Percentiles rank a stretch among this genome's conserved stretches.
phyloP scores from a whole-genome alignment of 37 sponge, comb jelly and placozoan genomes.

The Crambe crambe region DNA sequence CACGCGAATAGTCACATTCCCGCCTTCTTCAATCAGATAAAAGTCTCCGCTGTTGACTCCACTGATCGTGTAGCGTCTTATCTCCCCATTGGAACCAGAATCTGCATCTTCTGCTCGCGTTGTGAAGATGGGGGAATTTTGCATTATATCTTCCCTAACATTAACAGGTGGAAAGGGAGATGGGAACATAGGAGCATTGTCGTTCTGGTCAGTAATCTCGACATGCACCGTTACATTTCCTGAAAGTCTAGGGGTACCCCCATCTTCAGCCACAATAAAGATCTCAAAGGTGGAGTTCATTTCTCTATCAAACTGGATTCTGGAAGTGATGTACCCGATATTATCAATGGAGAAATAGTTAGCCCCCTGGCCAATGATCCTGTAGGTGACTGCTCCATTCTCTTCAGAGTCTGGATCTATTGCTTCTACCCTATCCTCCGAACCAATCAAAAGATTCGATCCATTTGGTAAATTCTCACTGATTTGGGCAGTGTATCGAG shows the following conservation, averaged over 20 bases:
- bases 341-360: constrained; percentile 38
- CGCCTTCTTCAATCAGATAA: neutral
- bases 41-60: constrained; percentile 32
- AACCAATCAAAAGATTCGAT: constrained; percentile 25
- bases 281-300: constrained; percentile 35
- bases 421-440: constrained; percentile 28
- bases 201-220: constrained; percentile 65
- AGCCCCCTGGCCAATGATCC: constrained; percentile 9
- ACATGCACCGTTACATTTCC: constrained; percentile 39
- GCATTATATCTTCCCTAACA: constrained; percentile 20
- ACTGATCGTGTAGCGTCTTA: constrained; percentile 21
- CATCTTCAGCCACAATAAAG: constrained; percentile 55
- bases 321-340: constrained; percentile 56
- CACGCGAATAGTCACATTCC: constrained; percentile 14
- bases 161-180: constrained; percentile 6
- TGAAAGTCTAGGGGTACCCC: constrained; percentile 38
- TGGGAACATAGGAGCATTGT: constrained; percentile 76
- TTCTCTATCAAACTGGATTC: constrained; percentile 57
- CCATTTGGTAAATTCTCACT: constrained; percentile 38
- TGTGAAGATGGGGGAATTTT: constrained; percentile 11
- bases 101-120: constrained; percentile 56
- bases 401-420: constrained; percentile 58
- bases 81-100: constrained; percentile 24
- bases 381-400: constrained; percentile 51
- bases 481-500: constrained; percentile 18